Percentiles rank a stretch among this genome's conserved stretches.
phyloP scores from a whole-genome alignment of 2,797 vertebrate genomes.

The Pseudochaenichthys georgianus region DNA sequence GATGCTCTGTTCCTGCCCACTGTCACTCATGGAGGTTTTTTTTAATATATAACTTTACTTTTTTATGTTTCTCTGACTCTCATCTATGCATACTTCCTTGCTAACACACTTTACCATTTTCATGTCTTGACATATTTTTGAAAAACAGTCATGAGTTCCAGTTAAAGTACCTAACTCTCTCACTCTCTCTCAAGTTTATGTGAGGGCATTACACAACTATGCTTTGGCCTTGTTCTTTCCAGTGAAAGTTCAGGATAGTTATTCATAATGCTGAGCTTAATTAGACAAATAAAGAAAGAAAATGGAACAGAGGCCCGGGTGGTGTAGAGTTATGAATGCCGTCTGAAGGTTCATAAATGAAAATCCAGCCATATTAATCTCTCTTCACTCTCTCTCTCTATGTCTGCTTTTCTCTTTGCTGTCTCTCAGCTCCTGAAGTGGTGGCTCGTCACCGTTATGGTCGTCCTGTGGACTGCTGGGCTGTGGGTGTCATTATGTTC shows the following conservation, averaged over 20 bases:
- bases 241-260: conserved; percentile 59
- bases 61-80: not conserved
- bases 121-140: conserved; percentile 21
- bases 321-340: conserved; percentile 37
- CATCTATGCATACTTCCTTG: not conserved
- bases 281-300: conserved; percentile 70
- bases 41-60: not conserved
- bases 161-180: conserved; percentile 26
- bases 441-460: conserved; percentile 90
- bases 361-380: conserved; percentile 10
- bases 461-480: conserved; percentile 92
- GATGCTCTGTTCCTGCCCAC: conserved; percentile 78
- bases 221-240: conserved; percentile 44
- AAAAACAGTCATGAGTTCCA: conserved; percentile 24
- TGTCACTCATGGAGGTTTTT: conserved; percentile 71
- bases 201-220: conserved; percentile 46
- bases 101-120: conserved; percentile 20
- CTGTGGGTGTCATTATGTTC: conserved; percentile 90
- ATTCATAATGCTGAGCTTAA: conserved; percentile 61
- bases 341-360: conserved; percentile 30
- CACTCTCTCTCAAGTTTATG: conserved; percentile 48
- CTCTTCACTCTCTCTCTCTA: conserved; percentile 3
- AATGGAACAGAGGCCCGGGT: conserved; percentile 27
- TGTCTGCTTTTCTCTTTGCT: conserved; percentile 20
- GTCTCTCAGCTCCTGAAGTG: conserved; percentile 87